Base-by-base conservation (phyloP, 2,797 vertebrate genomes). In the Poliocrania exsul region DNA sequence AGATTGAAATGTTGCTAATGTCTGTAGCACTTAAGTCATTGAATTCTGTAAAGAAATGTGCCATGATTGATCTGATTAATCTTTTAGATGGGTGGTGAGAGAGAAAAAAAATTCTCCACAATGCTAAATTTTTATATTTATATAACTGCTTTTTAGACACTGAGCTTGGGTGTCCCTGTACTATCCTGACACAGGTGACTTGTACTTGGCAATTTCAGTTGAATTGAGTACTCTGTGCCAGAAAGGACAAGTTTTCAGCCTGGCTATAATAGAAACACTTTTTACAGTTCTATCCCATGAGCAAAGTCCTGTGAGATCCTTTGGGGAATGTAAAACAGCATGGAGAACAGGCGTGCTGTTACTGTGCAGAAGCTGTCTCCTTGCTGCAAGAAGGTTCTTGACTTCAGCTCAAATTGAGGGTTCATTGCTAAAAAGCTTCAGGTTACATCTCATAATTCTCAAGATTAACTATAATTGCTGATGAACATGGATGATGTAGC, bases 1-100 rank as follows among this genome's bases (percentile, higher is more conserved):
- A 95, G 93, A 95, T 86, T 96, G 95, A 91, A 96, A 86, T 93
- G 85, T 86, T 93, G 86, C 75, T 96, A 92, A 96, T 95, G 93
- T 83, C 95, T 96, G 50, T 73, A 96, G 91, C 88, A 88, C 88
- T 93, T 86, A 86, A 93, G 85, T 96, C 89, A 86, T 83, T 92
- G 95, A 91, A 92, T 93, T 90, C 92, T 91, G 62, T 93, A 93
- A 96, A 93, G 87, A 94, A 95, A 96, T 92, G 71, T 74, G 70
- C 50, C 53, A 11, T 90, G 92, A 94, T 93, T 91, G 89, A 93
- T 95, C 93, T 94, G 85, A 92, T 96, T 91, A 95, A 94, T 96
- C 88, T 95, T 96, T 97, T 93, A 90, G 80, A 94, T 62, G 73
- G 26, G 73, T 73, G 77, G 54, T 10, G 35, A 86, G 69, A 78